Percentiles rank a stretch among this genome's conserved stretches.
These are phyloP conservation scores for Conomelus anceps DNA, from an alignment of 2,888 invertebrate species.

Conservation along the genomic window DNA sequence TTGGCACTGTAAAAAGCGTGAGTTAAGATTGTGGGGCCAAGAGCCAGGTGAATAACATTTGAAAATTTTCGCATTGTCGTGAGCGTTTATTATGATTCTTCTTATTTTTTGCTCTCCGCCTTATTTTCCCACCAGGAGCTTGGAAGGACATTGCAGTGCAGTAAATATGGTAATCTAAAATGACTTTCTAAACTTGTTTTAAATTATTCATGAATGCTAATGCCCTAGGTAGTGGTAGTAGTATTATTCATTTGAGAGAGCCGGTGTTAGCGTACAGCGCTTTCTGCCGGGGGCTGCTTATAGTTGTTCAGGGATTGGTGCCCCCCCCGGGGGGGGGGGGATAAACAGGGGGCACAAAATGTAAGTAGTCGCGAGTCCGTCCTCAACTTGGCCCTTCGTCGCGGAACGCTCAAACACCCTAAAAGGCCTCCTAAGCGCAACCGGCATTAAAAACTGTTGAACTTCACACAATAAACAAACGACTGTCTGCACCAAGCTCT, in stretches of 20 bases:
- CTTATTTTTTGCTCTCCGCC: not conserved
- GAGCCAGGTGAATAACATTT: not conserved
- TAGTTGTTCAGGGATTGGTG: not conserved
- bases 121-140: not conserved
- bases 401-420: not conserved
- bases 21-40: not conserved
- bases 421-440: not conserved
- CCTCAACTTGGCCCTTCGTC: not conserved
- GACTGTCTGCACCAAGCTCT: not conserved
- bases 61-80: not conserved
- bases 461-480: not conserved
- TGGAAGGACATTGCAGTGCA: constrained; percentile 9
- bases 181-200: constrained; percentile 7
- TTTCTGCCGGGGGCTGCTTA: not conserved
- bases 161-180: constrained; percentile 10
- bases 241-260: not conserved
- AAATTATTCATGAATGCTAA: constrained; percentile 12
- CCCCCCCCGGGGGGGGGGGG: no score
- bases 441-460: not conserved
- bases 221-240: not conserved
- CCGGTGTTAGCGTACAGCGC: not conserved
- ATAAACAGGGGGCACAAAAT: not conserved
- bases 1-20: not conserved
- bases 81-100: not conserved
- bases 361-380: not conserved